Evolutionary conservation across 2,797 vertebrate species (phyloP).

Genomic region (Scolopax bukidnonensis): DNA sequence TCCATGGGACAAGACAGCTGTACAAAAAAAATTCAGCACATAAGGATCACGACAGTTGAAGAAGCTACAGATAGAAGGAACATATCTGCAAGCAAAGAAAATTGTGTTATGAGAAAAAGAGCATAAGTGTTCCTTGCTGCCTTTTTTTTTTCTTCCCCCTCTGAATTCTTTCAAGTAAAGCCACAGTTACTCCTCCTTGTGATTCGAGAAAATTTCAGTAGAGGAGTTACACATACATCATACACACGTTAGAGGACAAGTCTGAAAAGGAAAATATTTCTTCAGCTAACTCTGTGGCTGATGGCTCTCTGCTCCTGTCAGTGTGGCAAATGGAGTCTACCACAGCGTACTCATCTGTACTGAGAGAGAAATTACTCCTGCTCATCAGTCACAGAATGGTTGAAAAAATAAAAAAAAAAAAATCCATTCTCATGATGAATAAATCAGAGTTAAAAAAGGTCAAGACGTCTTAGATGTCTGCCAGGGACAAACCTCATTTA

Average conservation of each 20-base stretch:
- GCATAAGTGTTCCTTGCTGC: background rate
- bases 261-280: conserved; percentile 56
- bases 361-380: conserved; percentile 64
- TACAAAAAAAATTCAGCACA: background rate
- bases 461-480: conserved; percentile 36
- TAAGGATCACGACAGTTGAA: background rate
- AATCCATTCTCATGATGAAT: conserved; percentile 53
- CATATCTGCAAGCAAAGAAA: background rate
- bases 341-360: background rate
- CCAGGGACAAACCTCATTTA: conserved; percentile 47
- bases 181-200: background rate
- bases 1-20: background rate
- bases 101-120: background rate
- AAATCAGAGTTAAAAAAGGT: conserved; percentile 64
- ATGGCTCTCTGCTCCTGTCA: conserved; percentile 54
- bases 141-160: rapidly evolving
- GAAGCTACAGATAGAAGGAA: background rate
- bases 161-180: background rate
- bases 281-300: conserved; percentile 14
- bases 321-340: conserved; percentile 61
- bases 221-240: conserved; percentile 4
- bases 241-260: background rate
- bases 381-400: conserved; percentile 42
- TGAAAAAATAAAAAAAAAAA: conserved; percentile 13
- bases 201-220: background rate